Percentiles rank a stretch among this genome's conserved stretches.
Evolutionary conservation across 2,113 vertebrate species (phyloP).

Genomic region (Mastomys coucha): DNA sequence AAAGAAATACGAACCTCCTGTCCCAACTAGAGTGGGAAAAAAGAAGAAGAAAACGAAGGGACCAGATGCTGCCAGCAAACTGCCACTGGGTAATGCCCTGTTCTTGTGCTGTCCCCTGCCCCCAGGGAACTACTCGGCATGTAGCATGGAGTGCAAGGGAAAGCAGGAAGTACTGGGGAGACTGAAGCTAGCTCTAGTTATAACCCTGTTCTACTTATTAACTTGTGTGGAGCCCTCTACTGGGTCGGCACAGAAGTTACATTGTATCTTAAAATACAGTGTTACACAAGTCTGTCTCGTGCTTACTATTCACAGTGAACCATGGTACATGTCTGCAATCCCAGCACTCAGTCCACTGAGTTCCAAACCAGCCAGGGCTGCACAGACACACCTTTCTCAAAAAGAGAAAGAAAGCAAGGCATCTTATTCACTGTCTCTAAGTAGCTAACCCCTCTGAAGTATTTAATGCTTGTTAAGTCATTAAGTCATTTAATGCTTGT

Average conservation of each 20-base stretch:
- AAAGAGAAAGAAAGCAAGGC: fast-evolving
- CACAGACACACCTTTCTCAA: background rate
- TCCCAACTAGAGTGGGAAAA: slow-evolving; percentile 99
- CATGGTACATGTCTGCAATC: background rate
- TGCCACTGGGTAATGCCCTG: slow-evolving; percentile 92
- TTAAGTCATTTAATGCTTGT: background rate
- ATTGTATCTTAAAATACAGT: slow-evolving; percentile 5
- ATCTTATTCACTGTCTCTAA: background rate
- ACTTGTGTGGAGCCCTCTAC: background rate
- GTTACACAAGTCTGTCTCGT: background rate
- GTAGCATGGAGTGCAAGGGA: background rate
- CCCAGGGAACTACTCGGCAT: fast-evolving
- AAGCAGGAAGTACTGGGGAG: background rate
- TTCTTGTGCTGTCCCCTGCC: background rate
- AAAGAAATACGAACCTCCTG: slow-evolving; percentile 99
- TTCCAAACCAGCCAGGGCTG: background rate
- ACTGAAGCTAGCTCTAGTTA: background rate
- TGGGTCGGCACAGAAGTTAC: background rate
- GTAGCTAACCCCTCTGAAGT: background rate
- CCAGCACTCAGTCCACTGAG: background rate
- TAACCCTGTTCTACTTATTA: background rate
- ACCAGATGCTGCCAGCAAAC: slow-evolving; percentile 98
- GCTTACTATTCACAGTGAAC: background rate
- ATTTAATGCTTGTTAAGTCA: too few relatives aligned
- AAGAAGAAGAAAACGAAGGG: slow-evolving; percentile 99